Conservation (phyloP, 2,113 vertebrate genomes). For the Typhlomys cinereus region DNA sequence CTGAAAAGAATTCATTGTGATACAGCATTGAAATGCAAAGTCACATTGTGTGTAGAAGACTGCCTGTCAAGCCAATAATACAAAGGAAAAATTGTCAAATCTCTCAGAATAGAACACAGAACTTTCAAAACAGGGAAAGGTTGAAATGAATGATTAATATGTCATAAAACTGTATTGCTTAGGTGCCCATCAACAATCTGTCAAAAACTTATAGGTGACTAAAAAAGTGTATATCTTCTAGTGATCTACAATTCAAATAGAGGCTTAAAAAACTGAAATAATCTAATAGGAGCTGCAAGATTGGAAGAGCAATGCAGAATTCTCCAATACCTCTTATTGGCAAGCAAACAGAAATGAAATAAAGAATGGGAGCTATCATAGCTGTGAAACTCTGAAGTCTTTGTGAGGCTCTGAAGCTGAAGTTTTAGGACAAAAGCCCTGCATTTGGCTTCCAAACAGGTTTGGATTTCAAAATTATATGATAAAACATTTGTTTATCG, state of each 20-base stretch:
- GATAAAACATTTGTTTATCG: background rate
- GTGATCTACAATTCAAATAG: background rate
- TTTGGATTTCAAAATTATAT: background rate
- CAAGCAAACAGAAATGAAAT: background rate
- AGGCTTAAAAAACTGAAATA: background rate
- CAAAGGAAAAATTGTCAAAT: slow-evolving; percentile 43
- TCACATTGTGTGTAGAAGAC: slow-evolving; percentile 57
- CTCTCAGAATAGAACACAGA: slow-evolving; percentile 27
- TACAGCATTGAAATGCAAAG: slow-evolving; percentile 59
- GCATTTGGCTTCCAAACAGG: background rate
- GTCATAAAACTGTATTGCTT: slow-evolving; percentile 28
- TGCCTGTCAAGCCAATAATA: slow-evolving; percentile 63
- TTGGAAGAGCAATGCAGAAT: background rate
- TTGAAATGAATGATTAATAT: slow-evolving; percentile 30
- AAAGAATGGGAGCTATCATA: background rate
- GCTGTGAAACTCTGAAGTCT: background rate
- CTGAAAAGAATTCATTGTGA: slow-evolving; percentile 50
- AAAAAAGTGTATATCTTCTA: slow-evolving; percentile 33
- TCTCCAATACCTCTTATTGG: slow-evolving; percentile 15
- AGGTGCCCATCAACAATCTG: slow-evolving; percentile 38
- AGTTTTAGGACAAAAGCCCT: background rate
- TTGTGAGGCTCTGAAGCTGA: background rate
- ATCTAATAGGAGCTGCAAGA: background rate
- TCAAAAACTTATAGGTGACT: slow-evolving; percentile 47
- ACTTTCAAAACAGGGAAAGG: slow-evolving; percentile 38